A percentile compares a stretch with the other conserved stretches of the same genome.
These are phyloP conservation scores for Sesamia nonagrioides DNA, from an alignment of 1,140 invertebrate species.

Conservation along the genomic window DNA sequence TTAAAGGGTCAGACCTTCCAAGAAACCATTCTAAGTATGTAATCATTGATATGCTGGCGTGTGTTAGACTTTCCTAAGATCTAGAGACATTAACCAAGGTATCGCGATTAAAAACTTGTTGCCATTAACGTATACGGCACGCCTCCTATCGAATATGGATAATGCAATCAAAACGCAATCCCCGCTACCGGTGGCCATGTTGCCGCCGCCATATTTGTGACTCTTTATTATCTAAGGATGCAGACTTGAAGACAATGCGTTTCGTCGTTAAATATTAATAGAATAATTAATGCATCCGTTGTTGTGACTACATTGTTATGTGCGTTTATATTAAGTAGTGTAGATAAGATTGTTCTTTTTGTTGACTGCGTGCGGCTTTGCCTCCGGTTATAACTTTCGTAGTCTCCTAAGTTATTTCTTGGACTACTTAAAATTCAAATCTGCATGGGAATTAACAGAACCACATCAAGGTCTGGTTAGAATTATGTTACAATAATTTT, in stretches of 20 bases:
- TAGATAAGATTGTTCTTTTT: not conserved
- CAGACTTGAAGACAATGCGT: constrained; percentile 37
- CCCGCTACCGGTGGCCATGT: constrained; percentile 56
- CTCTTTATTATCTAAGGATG: constrained; percentile 48
- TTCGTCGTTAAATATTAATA: constrained; percentile 35
- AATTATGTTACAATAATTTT: not conserved
- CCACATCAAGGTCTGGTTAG: not conserved
- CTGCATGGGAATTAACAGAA: not conserved
- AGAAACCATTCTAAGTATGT: constrained; percentile 30
- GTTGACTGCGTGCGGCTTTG: no score
- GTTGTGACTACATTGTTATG: constrained; percentile 18
- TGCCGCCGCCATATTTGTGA: constrained; percentile 59
- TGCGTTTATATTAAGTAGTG: not conserved
- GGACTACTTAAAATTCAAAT: no score
- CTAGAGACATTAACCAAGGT: constrained; percentile 37
- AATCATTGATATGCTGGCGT: constrained; percentile 35
- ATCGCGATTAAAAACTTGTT: constrained; percentile 50
- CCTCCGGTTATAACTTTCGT: no score
- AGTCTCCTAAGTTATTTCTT: no score
- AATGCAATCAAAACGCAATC: constrained; percentile 55
- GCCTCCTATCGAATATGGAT: constrained; percentile 51
- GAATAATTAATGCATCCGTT: constrained; percentile 43
- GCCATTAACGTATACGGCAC: constrained; percentile 57
- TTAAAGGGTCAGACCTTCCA: not conserved
- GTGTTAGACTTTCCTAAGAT: constrained; percentile 27